Evolutionary conservation across 1,140 invertebrate species (phyloP), one percentile per base, ranked within the genome.

Genomic region (Apolygus lucorum): DNA sequence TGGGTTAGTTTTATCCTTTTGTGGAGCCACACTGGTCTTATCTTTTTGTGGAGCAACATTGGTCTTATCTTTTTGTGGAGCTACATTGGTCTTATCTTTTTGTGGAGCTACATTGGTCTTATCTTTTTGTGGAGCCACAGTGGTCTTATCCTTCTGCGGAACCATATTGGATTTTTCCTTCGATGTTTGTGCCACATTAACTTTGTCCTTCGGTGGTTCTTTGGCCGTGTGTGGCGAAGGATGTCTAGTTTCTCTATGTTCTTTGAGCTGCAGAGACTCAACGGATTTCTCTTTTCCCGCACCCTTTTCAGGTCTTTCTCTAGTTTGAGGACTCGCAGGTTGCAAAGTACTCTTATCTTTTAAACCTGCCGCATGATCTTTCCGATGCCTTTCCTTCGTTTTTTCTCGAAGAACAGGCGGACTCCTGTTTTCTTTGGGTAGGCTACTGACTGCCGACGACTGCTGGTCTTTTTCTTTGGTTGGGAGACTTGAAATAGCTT

Each of bases 81-180:
- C n/a, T n/a, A n/a, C n/a, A n/a, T n/a, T n/a, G n/a, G n/a, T n/a
- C n/a, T n/a, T n/a, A n/a, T n/a, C n/a, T n/a, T n/a, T n/a, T n/a
- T n/a, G n/a, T n/a, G n/a, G n/a, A n/a, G n/a, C n/a, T n/a, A n/a
- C n/a, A n/a, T n/a, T n/a, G n/a, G 27, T 63, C 26, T 26, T 81
- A 79, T 49, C 79, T 76, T 69, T 79, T 78, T 14, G 75, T 71
- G 1, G 77, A 71, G 68, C 76, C 78, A 1, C 73, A 73, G 49
- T 72, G 76, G 28, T 77, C 79, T 71, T 78, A 78, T 2, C 81
- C 84, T 59, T 86, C 8, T n/a, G 22, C 25, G 69, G 62, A 25
- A 28, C 14, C 62, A 27, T 17, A 8, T 4, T n/a, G 8, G 21
- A 27, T 24, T 67, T 67, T 67, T 67, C 66, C 21, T 67, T 52